Evolutionary conservation across 30 jellyfish, hydroid and myxozoan genomes (phyloP), one percentile per base, ranked within the genome.

Genomic region (Hydra vulgaris): DNA sequence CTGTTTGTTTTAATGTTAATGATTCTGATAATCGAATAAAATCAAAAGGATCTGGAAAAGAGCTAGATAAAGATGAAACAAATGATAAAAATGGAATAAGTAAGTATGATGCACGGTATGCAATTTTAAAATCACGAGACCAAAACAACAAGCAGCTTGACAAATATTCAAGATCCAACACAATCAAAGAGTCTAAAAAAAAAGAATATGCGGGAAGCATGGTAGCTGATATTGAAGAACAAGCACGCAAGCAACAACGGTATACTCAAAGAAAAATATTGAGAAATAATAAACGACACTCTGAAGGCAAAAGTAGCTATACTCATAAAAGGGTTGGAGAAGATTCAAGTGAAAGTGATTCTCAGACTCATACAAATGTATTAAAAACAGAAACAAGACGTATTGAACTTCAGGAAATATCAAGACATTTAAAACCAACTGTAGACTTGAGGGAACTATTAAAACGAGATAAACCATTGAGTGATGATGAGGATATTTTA

Each of bases 141-240:
- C 26, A 68, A 3, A 20, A 68, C 8, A 68, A 15, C 16, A 68
- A 68, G 27, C 61, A 40, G 61, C 8, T 40, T 40, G 61, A 40
- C 12, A 40, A 12, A 40, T 40, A 40, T 12, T 12, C 61, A 40
- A 40, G 61, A 40, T 40, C n/a, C n/a, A n/a, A 40, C 12, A 40
- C 61, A 3, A 40, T 40, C 61, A 40, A 40, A 12, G 61, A 40
- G 61, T 15, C 76, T 1, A 73, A 19, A 27, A 23, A 0, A 22
- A 76, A 76, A 17, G 79, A 53, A 5, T 78, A 78, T 78, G 18
- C 71, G 26, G 87, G 87, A 17, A 80, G 87, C 26, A 80, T 80
- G 87, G 83, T 80, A n/a, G 87, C 87, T 22, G 87, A 80, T 70
- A 21, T 80, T 52, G 87, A 80, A 5, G 87, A 80, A 26, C 27